Evolutionary conservation across 1,140 invertebrate species (phyloP).

Genomic region (Scaptodrosophila lebanonensis): DNA sequence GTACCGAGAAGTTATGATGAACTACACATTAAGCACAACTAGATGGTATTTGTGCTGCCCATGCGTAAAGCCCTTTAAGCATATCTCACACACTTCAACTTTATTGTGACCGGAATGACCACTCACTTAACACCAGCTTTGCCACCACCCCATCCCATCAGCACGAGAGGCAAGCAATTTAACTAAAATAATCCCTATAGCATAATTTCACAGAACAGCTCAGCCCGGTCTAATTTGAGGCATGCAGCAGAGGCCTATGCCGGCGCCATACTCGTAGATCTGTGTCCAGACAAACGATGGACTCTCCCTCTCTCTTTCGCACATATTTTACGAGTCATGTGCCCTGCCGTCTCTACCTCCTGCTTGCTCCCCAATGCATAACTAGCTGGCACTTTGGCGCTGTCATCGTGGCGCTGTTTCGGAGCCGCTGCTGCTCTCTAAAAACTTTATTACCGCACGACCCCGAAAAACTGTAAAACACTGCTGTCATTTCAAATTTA

Average conservation of each 20-base stretch:
- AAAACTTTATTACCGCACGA: conserved; percentile 63
- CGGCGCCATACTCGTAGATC: neutral
- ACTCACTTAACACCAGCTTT: no score
- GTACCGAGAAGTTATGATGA: no score
- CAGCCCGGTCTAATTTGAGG: conserved; percentile 36
- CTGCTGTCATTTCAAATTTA: conserved; percentile 72
- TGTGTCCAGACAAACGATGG: conserved; percentile 33
- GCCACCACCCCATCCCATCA: conserved; percentile 5
- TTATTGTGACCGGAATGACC: no score
- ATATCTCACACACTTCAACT: no score
- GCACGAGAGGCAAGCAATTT: conserved; percentile 32
- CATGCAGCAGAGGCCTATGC: conserved; percentile 13
- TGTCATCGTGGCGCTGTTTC: conserved; percentile 42
- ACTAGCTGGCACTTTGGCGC: conserved; percentile 32
- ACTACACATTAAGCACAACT: no score
- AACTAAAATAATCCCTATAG: conserved; percentile 44
- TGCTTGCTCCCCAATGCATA: conserved; percentile 4
- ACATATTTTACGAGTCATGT: conserved; percentile 49
- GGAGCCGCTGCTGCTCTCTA: conserved; percentile 23
- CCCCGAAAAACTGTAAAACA: conserved; percentile 70
- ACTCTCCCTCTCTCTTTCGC: no score
- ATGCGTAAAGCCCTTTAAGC: no score
- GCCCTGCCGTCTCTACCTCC: conserved; percentile 1
- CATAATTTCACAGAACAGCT: conserved; percentile 40
- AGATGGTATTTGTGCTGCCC: no score